Base-by-base conservation (phyloP, 2,888 invertebrate genomes). In the Odontocerum albicorne region DNA sequence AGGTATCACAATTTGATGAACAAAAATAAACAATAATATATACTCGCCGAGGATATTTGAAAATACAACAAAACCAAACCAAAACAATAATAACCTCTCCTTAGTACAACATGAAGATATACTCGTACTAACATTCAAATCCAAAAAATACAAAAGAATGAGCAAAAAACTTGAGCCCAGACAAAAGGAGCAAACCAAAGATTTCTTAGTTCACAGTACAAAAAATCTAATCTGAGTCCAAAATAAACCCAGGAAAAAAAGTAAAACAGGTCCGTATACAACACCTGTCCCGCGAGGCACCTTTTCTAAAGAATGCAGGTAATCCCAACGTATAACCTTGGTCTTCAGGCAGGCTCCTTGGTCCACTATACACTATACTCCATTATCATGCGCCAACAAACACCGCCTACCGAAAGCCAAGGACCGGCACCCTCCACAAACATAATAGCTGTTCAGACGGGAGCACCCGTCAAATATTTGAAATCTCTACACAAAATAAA, bases 261-360 rank as follows among this genome's bases (percentile, higher is more conserved):
- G 44, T 36, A 21, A 44, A 51, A 51, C 51, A 51, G 51, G 51
- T 49, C 47, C 57, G 44, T 27, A 44, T 38, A 57, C 45, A 46
- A 53, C 59, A 60, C 60, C 60, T 60, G 60, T 57, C 50, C 54
- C 19, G 39, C 36, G 56, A 42, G 51, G 49, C 54, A 57, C 57
- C 60, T 60, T 60, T 57, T 57, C 57, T 60, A 15, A 57, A 51
- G 57, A 54, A 59, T 57, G 59, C 59, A 60, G 59, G 59, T 60
- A 60, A 54, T 49, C 49, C 54, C 50, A 21, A 35, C 19, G 32
- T 42, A 20, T 44, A 54, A 43, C 50, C 50, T 50, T 43, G 50
- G 50, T 50, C 50, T 42, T 42, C 43, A 35, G 42, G 27, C 27
- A 4, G 4, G 6, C 6, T 27, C 27, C n/a, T n/a, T 27, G 27